These are phyloP conservation scores for Odontophorus gujanensis DNA, from an alignment of 2,113 vertebrate species.

Conservation along the genomic window DNA sequence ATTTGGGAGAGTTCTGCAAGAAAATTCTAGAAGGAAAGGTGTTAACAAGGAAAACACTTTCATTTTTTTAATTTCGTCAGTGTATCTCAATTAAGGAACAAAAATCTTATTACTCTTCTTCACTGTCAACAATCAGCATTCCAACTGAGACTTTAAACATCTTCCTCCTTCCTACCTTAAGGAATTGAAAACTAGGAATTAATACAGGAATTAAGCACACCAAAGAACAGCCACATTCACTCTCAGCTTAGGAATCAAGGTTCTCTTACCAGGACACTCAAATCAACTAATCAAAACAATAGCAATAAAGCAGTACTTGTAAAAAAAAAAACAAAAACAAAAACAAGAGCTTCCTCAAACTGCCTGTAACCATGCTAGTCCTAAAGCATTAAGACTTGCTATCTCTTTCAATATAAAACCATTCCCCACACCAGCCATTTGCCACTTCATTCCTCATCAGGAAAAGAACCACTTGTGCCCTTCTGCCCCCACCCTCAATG, in stretches of 20 bases:
- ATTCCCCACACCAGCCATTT: neutral
- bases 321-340: neutral
- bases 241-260: neutral
- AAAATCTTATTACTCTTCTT: neutral
- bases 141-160: neutral
- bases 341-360: neutral
- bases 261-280: neutral
- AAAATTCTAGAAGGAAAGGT: neutral
- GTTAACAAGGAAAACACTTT: neutral
- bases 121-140: neutral
- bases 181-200: too few species aligned
- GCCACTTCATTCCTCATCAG: neutral
- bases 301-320: neutral
- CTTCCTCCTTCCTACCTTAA: neutral
- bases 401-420: neutral
- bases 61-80: neutral
- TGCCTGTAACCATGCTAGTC: neutral
- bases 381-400: neutral
- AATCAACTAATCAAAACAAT: neutral
- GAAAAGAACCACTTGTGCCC: neutral
- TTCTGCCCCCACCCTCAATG: neutral
- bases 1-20: neutral
- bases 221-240: neutral
- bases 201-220: neutral
- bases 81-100: neutral